Evolutionary conservation across 2,113 vertebrate genomes (phyloP).

Genomic region (Dolichallabes microphthalmus): DNA sequence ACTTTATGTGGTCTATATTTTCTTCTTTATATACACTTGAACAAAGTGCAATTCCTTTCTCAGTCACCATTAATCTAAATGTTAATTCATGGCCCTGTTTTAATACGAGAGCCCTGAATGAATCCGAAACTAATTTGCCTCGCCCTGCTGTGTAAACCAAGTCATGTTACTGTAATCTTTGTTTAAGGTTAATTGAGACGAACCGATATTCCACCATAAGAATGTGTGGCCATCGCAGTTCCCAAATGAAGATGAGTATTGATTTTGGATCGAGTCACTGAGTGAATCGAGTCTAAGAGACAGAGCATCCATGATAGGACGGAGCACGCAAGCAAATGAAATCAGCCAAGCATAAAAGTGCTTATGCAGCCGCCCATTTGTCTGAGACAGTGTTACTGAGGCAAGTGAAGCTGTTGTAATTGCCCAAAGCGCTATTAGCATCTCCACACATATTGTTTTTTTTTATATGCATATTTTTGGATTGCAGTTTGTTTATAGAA

Average conservation of each 20-base stretch:
- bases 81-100: too few relatives aligned
- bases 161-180: background rate
- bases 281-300: background rate
- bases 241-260: constrained; percentile 17
- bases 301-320: constrained; percentile 46
- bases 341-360: constrained; percentile 64
- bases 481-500: background rate
- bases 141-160: background rate
- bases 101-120: background rate
- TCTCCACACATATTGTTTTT: constrained; percentile 52
- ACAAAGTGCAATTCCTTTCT: background rate
- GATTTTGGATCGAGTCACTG: constrained; percentile 7
- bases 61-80: background rate
- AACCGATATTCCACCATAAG: background rate
- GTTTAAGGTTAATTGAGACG: background rate
- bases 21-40: background rate
- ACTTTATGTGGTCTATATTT: background rate
- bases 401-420: constrained; percentile 48
- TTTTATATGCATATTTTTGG: background rate
- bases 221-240: too few relatives aligned
- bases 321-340: constrained; percentile 58
- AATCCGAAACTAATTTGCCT: background rate
- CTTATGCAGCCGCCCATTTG: constrained; percentile 69
- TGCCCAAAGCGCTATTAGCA: constrained; percentile 51
- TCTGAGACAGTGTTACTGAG: constrained; percentile 51